Conservation (phyloP, 2,113 vertebrate species). For the Excalfactoria chinensis region DNA sequence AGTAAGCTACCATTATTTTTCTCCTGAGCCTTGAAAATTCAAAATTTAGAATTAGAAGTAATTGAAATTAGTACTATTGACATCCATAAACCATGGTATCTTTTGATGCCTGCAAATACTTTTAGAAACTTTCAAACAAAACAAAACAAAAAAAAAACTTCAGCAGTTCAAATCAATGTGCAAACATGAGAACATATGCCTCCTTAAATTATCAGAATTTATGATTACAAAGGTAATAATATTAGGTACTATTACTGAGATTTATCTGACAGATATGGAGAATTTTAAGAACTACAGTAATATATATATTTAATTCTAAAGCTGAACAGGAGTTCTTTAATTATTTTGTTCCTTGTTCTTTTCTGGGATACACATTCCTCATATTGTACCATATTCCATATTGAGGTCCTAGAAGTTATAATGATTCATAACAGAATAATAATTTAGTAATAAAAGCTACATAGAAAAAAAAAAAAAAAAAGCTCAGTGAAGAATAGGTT, state of each 20-base stretch:
- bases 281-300: background rate
- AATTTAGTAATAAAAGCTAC: background rate
- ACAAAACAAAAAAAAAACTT: too few relatives aligned
- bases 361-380: background rate
- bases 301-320: background rate
- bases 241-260: background rate
- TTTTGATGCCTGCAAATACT: background rate
- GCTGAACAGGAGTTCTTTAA: background rate
- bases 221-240: background rate
- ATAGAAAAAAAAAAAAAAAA: background rate
- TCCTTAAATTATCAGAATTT: background rate
- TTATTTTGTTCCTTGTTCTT: background rate
- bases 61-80: background rate
- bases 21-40: background rate
- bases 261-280: background rate
- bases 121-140: background rate
- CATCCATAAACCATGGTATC: background rate
- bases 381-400: background rate
- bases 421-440: background rate
- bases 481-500: background rate
- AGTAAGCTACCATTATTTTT: background rate
- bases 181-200: background rate
- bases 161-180: background rate
- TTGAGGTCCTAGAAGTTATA: background rate
- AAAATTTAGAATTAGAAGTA: background rate